These are phyloP conservation scores for Muscina levida DNA, from an alignment of 2,888 invertebrate genomes.

Conservation along the genomic window DNA sequence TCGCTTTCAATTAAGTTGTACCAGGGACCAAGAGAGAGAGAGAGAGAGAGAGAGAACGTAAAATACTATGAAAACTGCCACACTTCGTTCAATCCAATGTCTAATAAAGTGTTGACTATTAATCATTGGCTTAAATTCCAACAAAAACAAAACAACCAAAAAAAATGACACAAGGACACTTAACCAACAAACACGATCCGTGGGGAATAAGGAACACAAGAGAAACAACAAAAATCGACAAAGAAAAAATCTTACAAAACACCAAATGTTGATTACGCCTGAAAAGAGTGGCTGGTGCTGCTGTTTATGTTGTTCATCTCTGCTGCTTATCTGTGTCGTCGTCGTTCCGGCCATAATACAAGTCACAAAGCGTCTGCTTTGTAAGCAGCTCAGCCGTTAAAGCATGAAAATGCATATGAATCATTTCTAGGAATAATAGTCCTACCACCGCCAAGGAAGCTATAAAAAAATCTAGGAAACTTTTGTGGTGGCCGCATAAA, in stretches of 20 bases:
- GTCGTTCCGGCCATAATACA: background rate
- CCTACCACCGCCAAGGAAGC: background rate
- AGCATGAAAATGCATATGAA: constrained; percentile 32
- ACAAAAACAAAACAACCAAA: background rate
- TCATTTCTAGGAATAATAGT: constrained; percentile 34
- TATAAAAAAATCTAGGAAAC: constrained; percentile 22
- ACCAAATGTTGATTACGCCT: constrained; percentile 37
- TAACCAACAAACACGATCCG: constrained; percentile 1
- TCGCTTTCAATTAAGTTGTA: constrained; percentile 27
- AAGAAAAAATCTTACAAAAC: constrained; percentile 37
- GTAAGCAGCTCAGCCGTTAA: background rate
- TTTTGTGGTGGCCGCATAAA: constrained; percentile 7
- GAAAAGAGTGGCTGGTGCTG: background rate
- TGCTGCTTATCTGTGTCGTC: too few species aligned
- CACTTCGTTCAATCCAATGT: constrained; percentile 30
- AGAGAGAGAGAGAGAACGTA: background rate
- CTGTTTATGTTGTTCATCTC: background rate
- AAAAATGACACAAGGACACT: background rate
- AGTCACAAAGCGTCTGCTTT: constrained; percentile 18
- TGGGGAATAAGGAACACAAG: background rate
- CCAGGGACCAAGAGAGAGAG: too few species aligned
- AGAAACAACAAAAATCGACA: too few species aligned
- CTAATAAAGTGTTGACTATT: constrained; percentile 38
- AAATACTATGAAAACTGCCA: constrained; percentile 20
- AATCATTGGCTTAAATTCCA: constrained; percentile 16